Conservation (phyloP, 1,140 invertebrate species). For the Leptinotarsa defecta region DNA sequence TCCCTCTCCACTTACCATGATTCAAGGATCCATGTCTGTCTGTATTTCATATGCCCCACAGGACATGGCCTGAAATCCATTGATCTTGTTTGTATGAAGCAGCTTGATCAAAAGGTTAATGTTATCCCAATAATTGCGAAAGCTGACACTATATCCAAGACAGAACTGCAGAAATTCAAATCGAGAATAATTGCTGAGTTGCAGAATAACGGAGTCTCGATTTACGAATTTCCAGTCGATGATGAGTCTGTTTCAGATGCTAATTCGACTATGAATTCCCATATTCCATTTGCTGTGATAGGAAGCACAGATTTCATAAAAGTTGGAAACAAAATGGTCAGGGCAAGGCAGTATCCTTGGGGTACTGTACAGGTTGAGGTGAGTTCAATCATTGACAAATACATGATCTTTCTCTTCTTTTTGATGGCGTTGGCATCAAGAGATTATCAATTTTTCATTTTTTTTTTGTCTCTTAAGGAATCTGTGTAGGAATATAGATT, state of each 20-base stretch:
- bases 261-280: constrained; percentile 90
- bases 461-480: too few relatives aligned
- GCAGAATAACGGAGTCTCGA: constrained; percentile 86
- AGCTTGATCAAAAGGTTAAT: constrained; percentile 97
- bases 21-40: constrained; percentile 92
- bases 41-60: constrained; percentile 99
- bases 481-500: too few relatives aligned
- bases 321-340: constrained; percentile 82
- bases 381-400: neutral
- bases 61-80: constrained; percentile 87
- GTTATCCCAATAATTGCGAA: constrained; percentile 99
- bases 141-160: constrained; percentile 98
- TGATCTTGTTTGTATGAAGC: constrained; percentile 99
- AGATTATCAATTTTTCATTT: too few relatives aligned
- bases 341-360: constrained; percentile 96
- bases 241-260: constrained; percentile 95
- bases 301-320: constrained; percentile 97
- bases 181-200: constrained; percentile 87
- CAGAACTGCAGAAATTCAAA: constrained; percentile 97
- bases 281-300: constrained; percentile 97
- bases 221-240: constrained; percentile 97
- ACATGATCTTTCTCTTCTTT: too few relatives aligned
- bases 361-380: constrained; percentile 96
- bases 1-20: constrained; percentile 91
- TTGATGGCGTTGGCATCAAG: too few relatives aligned